A percentile compares a stretch with the other conserved stretches of the same genome.
Evolutionary conservation across 2,797 vertebrate genomes (phyloP).

Genomic region (Gobio occitaniae): DNA sequence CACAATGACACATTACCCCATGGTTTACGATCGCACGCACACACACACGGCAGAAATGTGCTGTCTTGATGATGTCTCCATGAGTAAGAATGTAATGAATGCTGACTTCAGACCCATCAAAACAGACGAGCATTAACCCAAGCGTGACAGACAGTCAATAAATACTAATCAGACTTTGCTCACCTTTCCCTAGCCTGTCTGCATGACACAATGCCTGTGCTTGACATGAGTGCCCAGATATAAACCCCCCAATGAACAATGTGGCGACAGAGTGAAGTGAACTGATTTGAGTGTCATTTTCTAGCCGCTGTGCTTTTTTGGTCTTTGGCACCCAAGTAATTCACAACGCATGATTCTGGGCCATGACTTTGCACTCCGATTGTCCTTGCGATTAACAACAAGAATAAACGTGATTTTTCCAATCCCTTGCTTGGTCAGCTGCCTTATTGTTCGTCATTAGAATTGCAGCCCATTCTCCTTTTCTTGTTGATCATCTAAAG

Average conservation of each 20-base stretch:
- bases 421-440: slow-evolving; percentile 16
- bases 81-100: slow-evolving; percentile 53
- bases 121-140: slow-evolving; percentile 44
- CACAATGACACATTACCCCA: slow-evolving; percentile 35
- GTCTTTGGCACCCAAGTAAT: background rate
- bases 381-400: background rate
- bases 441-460: background rate
- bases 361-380: background rate
- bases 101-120: slow-evolving; percentile 53
- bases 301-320: background rate
- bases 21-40: slow-evolving; percentile 58
- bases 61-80: slow-evolving; percentile 47
- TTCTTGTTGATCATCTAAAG: slow-evolving; percentile 10
- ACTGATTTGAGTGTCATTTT: background rate
- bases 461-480: background rate
- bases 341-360: background rate
- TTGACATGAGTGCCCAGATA: slow-evolving; percentile 5
- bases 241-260: background rate
- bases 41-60: slow-evolving; percentile 64
- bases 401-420: slow-evolving; percentile 13
- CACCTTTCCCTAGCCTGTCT: slow-evolving; percentile 40
- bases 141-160: slow-evolving; percentile 45
- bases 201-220: slow-evolving; percentile 15
- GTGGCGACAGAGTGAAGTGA: background rate
- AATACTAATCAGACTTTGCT: slow-evolving; percentile 50